A percentile compares a stretch with the other conserved stretches of the same genome.
These are phyloP conservation scores for Rallus limicola DNA, from an alignment of 2,113 vertebrate genomes.

Conservation along the genomic window DNA sequence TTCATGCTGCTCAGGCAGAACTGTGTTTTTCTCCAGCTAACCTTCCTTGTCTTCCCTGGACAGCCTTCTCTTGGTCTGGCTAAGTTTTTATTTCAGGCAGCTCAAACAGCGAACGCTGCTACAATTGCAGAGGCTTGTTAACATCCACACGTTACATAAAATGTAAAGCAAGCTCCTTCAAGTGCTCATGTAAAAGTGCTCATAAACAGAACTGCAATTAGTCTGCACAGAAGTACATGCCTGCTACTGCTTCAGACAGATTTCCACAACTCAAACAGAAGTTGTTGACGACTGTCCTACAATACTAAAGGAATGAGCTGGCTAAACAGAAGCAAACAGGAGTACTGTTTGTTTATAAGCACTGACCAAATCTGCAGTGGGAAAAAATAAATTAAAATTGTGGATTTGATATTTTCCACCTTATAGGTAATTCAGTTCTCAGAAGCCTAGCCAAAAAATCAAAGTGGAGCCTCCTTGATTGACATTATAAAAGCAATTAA, in stretches of 20 bases:
- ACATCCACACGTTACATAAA: neutral
- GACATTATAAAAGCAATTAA: slow-evolving; percentile 82
- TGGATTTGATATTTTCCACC: slow-evolving; percentile 70
- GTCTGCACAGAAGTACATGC: neutral
- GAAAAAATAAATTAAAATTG: slow-evolving; percentile 50
- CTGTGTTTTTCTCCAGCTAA: neutral
- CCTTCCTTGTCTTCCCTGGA: neutral
- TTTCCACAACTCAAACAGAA: neutral
- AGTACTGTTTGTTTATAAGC: slow-evolving; percentile 54
- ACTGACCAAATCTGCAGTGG: slow-evolving; percentile 64
- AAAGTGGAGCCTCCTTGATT: slow-evolving; percentile 75
- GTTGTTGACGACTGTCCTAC: neutral
- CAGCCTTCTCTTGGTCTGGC: neutral
- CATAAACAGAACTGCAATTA: neutral
- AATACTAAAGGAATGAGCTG: neutral
- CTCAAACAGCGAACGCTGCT: accelerated
- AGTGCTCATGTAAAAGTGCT: neutral
- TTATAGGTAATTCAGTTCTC: slow-evolving; percentile 70
- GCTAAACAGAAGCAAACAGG: slow-evolving; percentile 11
- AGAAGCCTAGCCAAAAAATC: slow-evolving; percentile 76
- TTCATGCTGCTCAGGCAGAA: slow-evolving; percentile 14
- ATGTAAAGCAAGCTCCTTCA: neutral
- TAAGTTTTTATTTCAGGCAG: neutral
- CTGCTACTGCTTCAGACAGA: neutral
- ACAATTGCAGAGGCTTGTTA: neutral